Conservation (phyloP, 2,888 invertebrate species). For the Eupelmus urozonus region DNA sequence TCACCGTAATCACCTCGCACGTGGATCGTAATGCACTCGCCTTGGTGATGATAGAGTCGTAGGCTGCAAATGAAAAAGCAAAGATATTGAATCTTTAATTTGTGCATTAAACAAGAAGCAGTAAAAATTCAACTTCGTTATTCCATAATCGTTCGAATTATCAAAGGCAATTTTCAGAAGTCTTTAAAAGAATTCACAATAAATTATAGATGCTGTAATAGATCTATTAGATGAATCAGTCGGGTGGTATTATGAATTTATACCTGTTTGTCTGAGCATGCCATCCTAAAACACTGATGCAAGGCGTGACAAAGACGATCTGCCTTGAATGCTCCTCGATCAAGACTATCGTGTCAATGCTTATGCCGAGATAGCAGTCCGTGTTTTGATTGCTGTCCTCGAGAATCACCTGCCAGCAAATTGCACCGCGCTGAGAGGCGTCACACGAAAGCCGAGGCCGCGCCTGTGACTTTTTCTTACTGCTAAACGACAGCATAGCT, state of each 20-base stretch:
- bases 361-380: slow-evolving; percentile 91
- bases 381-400: slow-evolving; percentile 85
- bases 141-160: no score
- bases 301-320: slow-evolving; percentile 91
- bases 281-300: slow-evolving; percentile 88
- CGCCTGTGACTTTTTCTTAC: slow-evolving; percentile 87
- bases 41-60: slow-evolving; percentile 93
- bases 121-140: no score
- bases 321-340: slow-evolving; percentile 90
- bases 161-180: no score
- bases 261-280: slow-evolving; percentile 81
- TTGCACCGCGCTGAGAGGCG: slow-evolving; percentile 85
- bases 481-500: slow-evolving; percentile 88
- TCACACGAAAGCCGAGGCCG: slow-evolving; percentile 87
- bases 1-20: slow-evolving; percentile 85
- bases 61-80: no score
- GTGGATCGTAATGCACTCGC: slow-evolving; percentile 92
- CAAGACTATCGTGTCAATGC: slow-evolving; percentile 91
- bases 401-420: slow-evolving; percentile 89
- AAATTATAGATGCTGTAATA: background rate
- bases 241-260: background rate
- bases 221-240: no score
- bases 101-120: background rate
- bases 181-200: background rate
- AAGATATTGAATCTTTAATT: no score